phyloP scores from a whole-genome alignment of 2,888 invertebrate species.

The Griposia aprilina region DNA sequence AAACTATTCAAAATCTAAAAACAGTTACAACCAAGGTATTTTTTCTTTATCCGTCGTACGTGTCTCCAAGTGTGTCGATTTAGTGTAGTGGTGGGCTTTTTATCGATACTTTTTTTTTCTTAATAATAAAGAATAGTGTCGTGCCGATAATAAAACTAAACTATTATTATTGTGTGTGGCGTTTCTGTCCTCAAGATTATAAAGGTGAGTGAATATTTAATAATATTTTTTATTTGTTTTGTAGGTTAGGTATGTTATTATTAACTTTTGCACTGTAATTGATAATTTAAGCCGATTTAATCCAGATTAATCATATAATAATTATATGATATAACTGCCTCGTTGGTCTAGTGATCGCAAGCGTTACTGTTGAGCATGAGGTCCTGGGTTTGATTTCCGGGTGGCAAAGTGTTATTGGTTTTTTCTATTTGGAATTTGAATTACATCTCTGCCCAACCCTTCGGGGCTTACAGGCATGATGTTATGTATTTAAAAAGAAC shows the following conservation, averaged over 20 bases:
- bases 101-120: neutral
- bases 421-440: too few relatives aligned
- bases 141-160: neutral
- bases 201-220: conserved; percentile 25
- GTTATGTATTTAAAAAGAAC: too few relatives aligned
- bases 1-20: neutral
- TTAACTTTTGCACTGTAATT: neutral
- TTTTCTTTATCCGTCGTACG: neutral
- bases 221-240: neutral
- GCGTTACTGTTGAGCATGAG: too few relatives aligned
- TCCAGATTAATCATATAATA: too few relatives aligned
- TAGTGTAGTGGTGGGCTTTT: neutral
- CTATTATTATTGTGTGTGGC: neutral
- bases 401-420: too few relatives aligned
- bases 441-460: too few relatives aligned
- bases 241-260: neutral
- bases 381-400: too few relatives aligned
- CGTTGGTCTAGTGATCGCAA: too few relatives aligned
- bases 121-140: neutral
- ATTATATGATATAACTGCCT: too few relatives aligned
- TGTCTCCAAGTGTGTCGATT: neutral
- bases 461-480: too few relatives aligned
- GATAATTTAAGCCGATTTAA: neutral
- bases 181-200: conserved; percentile 1
- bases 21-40: neutral